These are phyloP conservation scores for Cephus pygmeus DNA, from an alignment of 2,888 invertebrate species.

Conservation along the genomic window DNA sequence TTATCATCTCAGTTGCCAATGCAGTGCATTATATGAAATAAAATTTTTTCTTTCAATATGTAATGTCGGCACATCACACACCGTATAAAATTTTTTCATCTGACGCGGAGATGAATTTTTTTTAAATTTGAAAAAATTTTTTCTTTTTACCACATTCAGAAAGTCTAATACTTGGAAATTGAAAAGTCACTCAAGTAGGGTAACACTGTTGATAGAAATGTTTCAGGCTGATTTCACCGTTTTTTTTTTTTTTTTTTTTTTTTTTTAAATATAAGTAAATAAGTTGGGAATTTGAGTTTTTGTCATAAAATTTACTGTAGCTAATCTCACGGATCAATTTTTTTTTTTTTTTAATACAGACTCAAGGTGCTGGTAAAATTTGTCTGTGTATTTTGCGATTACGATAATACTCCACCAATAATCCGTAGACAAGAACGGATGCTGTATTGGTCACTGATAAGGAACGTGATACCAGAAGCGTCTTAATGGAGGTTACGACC, in stretches of 20 bases:
- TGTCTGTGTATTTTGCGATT: background rate
- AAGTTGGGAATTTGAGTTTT: background rate
- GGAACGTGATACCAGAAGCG: background rate
- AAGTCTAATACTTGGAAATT: too few relatives aligned
- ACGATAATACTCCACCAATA: background rate
- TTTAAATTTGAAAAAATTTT: too few relatives aligned
- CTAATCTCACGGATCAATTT: background rate
- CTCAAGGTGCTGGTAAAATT: background rate
- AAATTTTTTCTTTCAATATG: too few relatives aligned
- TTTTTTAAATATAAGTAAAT: background rate
- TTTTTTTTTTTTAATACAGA: background rate
- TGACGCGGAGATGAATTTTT: too few relatives aligned
- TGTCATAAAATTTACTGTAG: background rate
- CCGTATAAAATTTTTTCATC: too few relatives aligned
- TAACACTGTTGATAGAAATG: too few relatives aligned
- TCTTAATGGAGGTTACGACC: conserved; percentile 39
- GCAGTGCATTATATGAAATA: too few relatives aligned
- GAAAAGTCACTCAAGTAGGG: too few relatives aligned
- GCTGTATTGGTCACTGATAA: background rate
- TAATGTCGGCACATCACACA: too few relatives aligned
- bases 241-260: background rate
- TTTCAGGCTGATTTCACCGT: background rate
- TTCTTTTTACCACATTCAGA: too few relatives aligned
- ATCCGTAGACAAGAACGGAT: background rate
- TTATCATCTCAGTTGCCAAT: too few relatives aligned